Evolutionary conservation across 2,888 invertebrate genomes (phyloP), one percentile per base, ranked within the genome.

Genomic region (Iselma pallidipennis): DNA sequence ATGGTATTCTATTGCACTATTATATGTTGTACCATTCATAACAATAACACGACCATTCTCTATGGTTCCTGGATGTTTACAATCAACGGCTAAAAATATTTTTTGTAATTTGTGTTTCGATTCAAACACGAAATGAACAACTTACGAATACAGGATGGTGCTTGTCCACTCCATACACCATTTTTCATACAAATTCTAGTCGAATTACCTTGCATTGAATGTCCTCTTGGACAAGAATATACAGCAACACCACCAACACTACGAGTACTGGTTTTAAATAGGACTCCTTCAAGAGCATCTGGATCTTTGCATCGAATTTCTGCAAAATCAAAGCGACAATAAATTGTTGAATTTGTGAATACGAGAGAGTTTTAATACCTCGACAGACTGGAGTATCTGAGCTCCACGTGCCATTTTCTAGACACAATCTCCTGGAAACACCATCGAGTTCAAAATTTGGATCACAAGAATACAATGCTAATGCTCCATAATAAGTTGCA

Each of bases 331-430:
- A 55, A 58, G 21, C 16, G 45, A 62, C 7, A 16, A 7, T 5
- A 1, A 37, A 37, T 16, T 9, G 37, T 37, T 37, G 0, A 37
- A 29, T 29, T 29, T 12, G 12, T 29, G 29, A 29, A 4, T 19
- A 37, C 16, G 5, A 0, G 14, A 4, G 5, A 0, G 14, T 1
- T 33, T 33, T 9, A 9, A 3, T 19, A 37, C 92, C 91, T 84
- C 86, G 87, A 77, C 96, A 96, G n/a, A 82, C 78, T 0, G 95
- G 95, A 0, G 89, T 82, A 61, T 91, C 92, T 16, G 92, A 91
- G 74, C 94, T 93, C 96, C 95, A 96, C 0, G 94, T 94, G 53
- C 91, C 94, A 76, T 95, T 91, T 75, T 95, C 95, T 56, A 93
- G 86, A 75, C 95, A 96, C 55, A 94, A 81, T 61, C 95, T 83